Conservation (phyloP, 2,797 vertebrate genomes). For the Balearica regulorum region DNA sequence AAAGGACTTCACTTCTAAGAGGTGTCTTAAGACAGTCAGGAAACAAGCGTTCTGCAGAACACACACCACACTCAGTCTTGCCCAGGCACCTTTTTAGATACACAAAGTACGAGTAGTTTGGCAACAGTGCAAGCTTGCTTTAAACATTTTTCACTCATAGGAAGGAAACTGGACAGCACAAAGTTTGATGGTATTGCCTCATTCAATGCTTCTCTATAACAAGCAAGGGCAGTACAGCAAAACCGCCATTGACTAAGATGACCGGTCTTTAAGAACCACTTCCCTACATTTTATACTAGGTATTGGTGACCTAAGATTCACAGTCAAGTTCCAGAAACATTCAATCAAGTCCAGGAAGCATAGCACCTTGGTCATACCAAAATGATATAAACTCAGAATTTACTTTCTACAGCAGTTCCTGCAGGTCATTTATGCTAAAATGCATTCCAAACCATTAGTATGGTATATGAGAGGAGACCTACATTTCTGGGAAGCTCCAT, state of each 20-base stretch:
- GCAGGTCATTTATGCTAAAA: neutral
- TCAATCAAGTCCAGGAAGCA: neutral
- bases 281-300: neutral
- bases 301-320: neutral
- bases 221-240: neutral
- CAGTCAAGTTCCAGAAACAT: neutral
- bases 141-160: neutral
- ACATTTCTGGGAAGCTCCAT: slow-evolving; percentile 42
- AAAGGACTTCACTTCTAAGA: neutral
- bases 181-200: neutral
- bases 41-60: neutral
- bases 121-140: neutral
- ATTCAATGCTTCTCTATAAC: neutral
- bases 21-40: neutral
- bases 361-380: neutral
- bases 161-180: neutral
- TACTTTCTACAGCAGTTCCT: neutral
- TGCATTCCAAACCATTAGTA: neutral
- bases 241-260: neutral
- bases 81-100: neutral
- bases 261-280: neutral
- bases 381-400: neutral
- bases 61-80: neutral
- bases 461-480: neutral
- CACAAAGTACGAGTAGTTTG: neutral